Conservation (phyloP, 2,797 vertebrate genomes). For the Chaenodraco wilsoni region DNA sequence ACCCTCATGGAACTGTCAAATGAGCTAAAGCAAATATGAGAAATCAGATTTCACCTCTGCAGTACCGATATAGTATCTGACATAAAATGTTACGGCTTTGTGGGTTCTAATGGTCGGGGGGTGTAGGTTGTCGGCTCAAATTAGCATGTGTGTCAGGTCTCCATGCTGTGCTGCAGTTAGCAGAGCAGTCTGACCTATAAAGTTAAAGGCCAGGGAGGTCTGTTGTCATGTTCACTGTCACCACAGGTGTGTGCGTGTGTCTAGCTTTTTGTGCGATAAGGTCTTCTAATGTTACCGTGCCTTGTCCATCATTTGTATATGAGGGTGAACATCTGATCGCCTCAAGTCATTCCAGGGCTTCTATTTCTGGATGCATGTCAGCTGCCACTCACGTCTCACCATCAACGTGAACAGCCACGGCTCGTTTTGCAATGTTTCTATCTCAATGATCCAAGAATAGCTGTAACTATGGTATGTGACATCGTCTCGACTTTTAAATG, state of each 20-base stretch:
- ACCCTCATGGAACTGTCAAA: neutral
- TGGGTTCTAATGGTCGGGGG: constrained; percentile 34
- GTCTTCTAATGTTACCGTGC: constrained; percentile 62
- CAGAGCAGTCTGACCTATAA: constrained; percentile 64
- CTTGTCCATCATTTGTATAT: constrained; percentile 59
- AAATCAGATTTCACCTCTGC: constrained; percentile 12
- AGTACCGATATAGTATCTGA: constrained; percentile 20
- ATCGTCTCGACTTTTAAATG: neutral
- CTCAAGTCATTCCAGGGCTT: constrained; percentile 57
- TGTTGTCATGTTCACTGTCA: constrained; percentile 69
- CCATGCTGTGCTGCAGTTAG: constrained; percentile 51
- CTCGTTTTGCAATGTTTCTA: constrained; percentile 16
- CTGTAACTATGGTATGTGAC: neutral
- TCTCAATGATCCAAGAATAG: constrained; percentile 13
- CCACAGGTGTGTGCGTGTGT: constrained; percentile 36
- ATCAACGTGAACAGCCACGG: constrained; percentile 36
- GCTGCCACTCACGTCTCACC: constrained; percentile 58
- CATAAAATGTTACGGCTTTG: constrained; percentile 33
- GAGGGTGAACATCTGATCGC: constrained; percentile 62
- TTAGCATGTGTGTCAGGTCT: constrained; percentile 65
- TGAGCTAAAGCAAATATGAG: constrained; percentile 8
- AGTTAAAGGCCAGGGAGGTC: constrained; percentile 70
- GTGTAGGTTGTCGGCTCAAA: constrained; percentile 67
- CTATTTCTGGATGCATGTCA: constrained; percentile 72
- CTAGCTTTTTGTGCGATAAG: constrained; percentile 35